phyloP scores from a whole-genome alignment of 2,888 invertebrate species.

The Malachius bipustulatus region DNA sequence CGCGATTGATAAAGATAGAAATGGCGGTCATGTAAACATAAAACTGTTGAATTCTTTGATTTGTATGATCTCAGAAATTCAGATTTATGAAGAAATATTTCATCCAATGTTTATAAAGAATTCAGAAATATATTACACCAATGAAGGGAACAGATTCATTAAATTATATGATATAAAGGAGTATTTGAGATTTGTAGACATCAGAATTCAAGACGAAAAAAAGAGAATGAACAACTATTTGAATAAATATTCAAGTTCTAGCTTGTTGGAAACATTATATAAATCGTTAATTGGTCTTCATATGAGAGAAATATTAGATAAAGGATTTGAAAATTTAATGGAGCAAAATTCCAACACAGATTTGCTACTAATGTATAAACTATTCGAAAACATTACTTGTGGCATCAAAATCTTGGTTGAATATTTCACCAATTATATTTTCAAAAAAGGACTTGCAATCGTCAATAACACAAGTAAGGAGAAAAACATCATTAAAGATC shows the following conservation, averaged over 20 bases:
- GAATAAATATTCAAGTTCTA: conserved; percentile 77
- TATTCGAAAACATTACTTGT: conserved; percentile 76
- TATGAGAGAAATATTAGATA: conserved; percentile 70
- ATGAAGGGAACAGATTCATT: conserved; percentile 81
- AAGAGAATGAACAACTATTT: conserved; percentile 45
- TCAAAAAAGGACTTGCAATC: conserved; percentile 85
- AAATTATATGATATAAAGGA: conserved; percentile 79
- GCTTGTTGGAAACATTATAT: conserved; percentile 75
- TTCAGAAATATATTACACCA: conserved; percentile 78
- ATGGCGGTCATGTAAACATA: conserved; percentile 77
- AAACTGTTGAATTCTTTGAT: conserved; percentile 81
- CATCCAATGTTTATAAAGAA: conserved; percentile 76
- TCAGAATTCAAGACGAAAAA: conserved; percentile 71
- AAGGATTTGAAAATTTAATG: conserved; percentile 77
- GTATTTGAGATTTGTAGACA: conserved; percentile 46
- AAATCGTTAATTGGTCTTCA: conserved; percentile 83
- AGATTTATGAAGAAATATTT: conserved; percentile 77
- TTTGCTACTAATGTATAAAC: conserved; percentile 72
- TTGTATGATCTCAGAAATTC: conserved; percentile 87
- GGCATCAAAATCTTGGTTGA: conserved; percentile 74
- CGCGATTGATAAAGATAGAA: conserved; percentile 80
- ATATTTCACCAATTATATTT: conserved; percentile 83
- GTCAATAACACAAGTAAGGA: conserved; percentile 92
- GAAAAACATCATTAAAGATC: conserved; percentile 81
- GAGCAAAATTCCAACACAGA: conserved; percentile 76